Evolutionary conservation across 1,140 invertebrate species (phyloP).

Genomic region (Helicoverpa zea): DNA sequence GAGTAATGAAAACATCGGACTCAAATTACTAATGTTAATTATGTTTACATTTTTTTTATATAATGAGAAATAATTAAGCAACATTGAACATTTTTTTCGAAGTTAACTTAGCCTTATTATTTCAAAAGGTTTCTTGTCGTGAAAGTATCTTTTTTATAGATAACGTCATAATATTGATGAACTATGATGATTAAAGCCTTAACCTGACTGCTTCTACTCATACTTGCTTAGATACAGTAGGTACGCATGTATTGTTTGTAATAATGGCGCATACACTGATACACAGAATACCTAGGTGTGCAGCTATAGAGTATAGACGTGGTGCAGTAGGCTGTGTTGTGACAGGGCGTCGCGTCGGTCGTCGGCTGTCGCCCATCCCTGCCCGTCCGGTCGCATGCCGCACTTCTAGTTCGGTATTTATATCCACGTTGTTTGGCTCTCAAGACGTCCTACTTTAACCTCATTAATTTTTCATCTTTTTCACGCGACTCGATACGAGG

Average conservation of each 20-base stretch:
- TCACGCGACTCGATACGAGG: conserved; percentile 54
- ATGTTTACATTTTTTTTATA: background rate
- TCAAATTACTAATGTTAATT: conserved; percentile 15
- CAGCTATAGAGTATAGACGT: background rate
- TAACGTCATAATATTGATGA: background rate
- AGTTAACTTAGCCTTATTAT: background rate
- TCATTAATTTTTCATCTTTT: conserved; percentile 63
- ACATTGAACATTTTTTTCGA: background rate
- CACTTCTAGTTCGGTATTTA: conserved; percentile 22
- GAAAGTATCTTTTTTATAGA: background rate
- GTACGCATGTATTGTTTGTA: too few species aligned
- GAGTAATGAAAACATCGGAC: background rate
- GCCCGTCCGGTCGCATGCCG: background rate
- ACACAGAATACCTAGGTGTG: too few species aligned
- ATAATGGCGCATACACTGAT: too few species aligned
- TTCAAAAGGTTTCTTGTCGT: background rate
- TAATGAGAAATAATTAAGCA: conserved; percentile 7
- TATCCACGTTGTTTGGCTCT: conserved; percentile 44
- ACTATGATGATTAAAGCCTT: too few species aligned
- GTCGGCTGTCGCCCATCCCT: background rate
- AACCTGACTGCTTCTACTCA: too few species aligned
- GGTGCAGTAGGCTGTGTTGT: background rate
- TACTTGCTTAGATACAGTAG: too few species aligned
- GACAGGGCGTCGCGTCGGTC: too few species aligned
- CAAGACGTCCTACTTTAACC: conserved; percentile 60